Evolutionary conservation across 2,888 invertebrate genomes (phyloP), one percentile per base, ranked within the genome.

Genomic region (Maniola hyperantus): DNA sequence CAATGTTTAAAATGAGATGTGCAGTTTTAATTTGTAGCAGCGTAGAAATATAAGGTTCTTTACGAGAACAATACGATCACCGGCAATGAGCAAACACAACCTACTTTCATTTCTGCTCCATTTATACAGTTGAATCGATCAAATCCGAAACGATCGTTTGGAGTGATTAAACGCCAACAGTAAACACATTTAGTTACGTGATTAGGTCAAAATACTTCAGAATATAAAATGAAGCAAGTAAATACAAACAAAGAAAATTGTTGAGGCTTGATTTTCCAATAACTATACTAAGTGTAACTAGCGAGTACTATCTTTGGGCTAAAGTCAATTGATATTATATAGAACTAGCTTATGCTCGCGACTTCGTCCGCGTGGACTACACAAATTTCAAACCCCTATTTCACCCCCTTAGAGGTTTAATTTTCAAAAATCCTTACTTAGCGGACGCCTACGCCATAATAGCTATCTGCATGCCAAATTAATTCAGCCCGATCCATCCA

Each of bases 21-120:
- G n/a, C n/a, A n/a, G n/a, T n/a, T n/a, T n/a, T n/a, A n/a, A n/a
- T n/a, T n/a, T n/a, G n/a, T n/a, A n/a, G n/a, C n/a, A n/a, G n/a
- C n/a, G n/a, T n/a, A 48, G 33, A 59, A 59, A 59, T 10, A 48
- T 15, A 42, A 42, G 57, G 39, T 54, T 15, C 20, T 6, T 18
- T 39, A 39, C 54, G 15, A 48, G 13, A 20, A 51, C 33, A 48
- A 59, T 48, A 46, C 59, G 15, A 15, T 48, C 57, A 58, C 58
- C 26, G 4, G 26, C 4, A 26, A 26, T 4, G 26, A 53, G 58
- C 39, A 51, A 57, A 62, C 50, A 65, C 57, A 50, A 54, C 64
- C 59, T 26, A 69, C 68, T 69, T 69, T 69, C 68, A 69, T 69
- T 69, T 69, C 60, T 69, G 68, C 66, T 69, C 68, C 51, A 69